Conservation (phyloP, 1,140 invertebrate genomes). For the Radopholus similis region DNA sequence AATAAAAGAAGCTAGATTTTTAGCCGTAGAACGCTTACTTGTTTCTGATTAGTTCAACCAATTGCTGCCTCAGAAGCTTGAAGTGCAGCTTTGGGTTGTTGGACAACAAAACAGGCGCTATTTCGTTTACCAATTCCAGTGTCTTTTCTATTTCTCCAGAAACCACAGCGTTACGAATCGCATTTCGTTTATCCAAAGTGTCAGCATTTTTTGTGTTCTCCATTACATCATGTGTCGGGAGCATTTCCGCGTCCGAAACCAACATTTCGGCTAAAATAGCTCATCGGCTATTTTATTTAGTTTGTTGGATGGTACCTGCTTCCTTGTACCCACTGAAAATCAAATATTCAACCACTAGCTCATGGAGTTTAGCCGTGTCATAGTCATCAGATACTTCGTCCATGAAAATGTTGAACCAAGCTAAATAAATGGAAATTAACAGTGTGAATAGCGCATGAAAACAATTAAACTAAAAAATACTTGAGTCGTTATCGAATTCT, state of each 20-base stretch:
- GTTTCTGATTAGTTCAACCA: slow-evolving; percentile 43
- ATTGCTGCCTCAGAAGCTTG: slow-evolving; percentile 71
- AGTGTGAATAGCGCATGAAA: neutral
- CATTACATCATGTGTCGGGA: neutral
- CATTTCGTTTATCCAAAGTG: slow-evolving; percentile 84
- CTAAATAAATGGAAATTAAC: slow-evolving; percentile 20
- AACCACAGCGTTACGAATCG: slow-evolving; percentile 88
- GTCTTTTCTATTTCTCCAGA: slow-evolving; percentile 86
- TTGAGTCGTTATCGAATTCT: neutral
- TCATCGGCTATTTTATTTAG: neutral
- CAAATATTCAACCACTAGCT: slow-evolving; percentile 42
- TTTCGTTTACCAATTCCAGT: slow-evolving; percentile 82
- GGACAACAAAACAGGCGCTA: slow-evolving; percentile 88
- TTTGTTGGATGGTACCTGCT: slow-evolving; percentile 5
- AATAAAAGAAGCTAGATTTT: slow-evolving; percentile 18
- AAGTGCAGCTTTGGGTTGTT: slow-evolving; percentile 92
- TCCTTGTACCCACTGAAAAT: slow-evolving; percentile 38
- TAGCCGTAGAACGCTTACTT: slow-evolving; percentile 8
- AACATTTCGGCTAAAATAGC: slow-evolving; percentile 17
- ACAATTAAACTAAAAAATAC: neutral
- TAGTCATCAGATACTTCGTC: slow-evolving; percentile 23
- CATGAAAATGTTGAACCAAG: slow-evolving; percentile 38
- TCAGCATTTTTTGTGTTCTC: slow-evolving; percentile 61
- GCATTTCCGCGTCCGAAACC: slow-evolving; percentile 14
- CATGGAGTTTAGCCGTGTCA: slow-evolving; percentile 34